A percentile compares a stretch with the other conserved stretches of the same genome.
These are phyloP conservation scores for Anhinga anhinga DNA, from an alignment of 2,113 vertebrate genomes.

Conservation along the genomic window DNA sequence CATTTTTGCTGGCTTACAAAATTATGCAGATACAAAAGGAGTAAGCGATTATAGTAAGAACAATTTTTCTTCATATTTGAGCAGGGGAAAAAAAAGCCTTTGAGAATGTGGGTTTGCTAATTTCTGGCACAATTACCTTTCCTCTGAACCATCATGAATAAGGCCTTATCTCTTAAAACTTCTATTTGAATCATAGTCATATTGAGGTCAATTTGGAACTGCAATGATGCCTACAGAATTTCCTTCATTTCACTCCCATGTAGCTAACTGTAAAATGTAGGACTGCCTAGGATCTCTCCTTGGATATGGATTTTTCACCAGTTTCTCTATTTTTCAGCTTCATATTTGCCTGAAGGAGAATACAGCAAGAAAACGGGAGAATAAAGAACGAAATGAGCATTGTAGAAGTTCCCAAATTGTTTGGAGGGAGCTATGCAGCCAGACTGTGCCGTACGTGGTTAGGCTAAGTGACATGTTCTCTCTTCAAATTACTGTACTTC, in stretches of 20 bases:
- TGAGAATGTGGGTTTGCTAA: not conserved
- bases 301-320: not conserved
- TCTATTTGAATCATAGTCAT: not conserved
- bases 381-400: not conserved
- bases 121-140: not conserved
- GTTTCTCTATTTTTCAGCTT: not conserved
- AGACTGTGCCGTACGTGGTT: not conserved
- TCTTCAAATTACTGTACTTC: not conserved
- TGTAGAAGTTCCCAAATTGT: not conserved
- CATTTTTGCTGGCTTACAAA: not conserved
- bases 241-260: not conserved
- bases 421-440: not conserved
- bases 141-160: not conserved
- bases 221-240: not conserved
- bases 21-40: not conserved
- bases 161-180: not conserved
- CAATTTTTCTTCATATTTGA: not conserved
- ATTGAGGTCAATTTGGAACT: not conserved
- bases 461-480: not conserved
- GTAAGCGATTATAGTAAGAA: not conserved
- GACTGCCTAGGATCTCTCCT: not conserved
- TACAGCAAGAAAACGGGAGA: not conserved
- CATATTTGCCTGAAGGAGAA: not conserved
- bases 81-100: not conserved
- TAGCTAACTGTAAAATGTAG: not conserved